Evolutionary conservation across 2,797 vertebrate species (phyloP).

Genomic region (Bryconaethiops microstoma): DNA sequence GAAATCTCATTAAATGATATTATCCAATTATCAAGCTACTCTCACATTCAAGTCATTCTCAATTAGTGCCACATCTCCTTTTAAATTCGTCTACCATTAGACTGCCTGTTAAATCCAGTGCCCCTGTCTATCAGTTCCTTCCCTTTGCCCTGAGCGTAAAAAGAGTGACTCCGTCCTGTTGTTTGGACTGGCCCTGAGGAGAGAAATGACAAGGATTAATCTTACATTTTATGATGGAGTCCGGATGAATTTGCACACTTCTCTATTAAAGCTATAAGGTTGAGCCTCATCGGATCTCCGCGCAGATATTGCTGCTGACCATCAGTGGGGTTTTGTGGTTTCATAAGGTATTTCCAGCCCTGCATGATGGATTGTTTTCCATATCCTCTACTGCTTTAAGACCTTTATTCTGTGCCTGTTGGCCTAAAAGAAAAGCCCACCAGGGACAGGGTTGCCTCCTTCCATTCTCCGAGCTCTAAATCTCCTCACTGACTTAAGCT

Average conservation of each 20-base stretch:
- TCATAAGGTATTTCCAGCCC: constrained; percentile 54
- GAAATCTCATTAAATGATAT: constrained; percentile 10
- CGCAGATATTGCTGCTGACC: constrained; percentile 41
- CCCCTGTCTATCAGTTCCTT: not conserved
- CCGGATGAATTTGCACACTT: constrained; percentile 35
- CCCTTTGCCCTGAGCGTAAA: not conserved
- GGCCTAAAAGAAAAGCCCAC: constrained; percentile 68
- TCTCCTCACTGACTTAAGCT: constrained; percentile 71
- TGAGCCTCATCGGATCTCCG: constrained; percentile 59
- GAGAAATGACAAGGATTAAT: constrained; percentile 43
- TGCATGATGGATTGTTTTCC: constrained; percentile 74
- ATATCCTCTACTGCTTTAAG: constrained; percentile 68
- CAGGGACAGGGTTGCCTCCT: constrained; percentile 69
- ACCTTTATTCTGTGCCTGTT: constrained; percentile 71
- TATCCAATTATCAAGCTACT: constrained; percentile 2
- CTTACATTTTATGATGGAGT: constrained; percentile 49
- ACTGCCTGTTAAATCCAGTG: not conserved
- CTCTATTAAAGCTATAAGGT: constrained; percentile 29
- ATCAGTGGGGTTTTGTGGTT: constrained; percentile 43
- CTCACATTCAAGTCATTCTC: not conserved
- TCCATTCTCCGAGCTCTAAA: constrained; percentile 74
- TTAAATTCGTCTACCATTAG: not conserved
- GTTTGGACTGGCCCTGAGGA: constrained; percentile 1
- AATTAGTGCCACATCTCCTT: constrained; percentile 1
- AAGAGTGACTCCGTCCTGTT: not conserved